phyloP scores from a whole-genome alignment of 1,140 invertebrate genomes.

The Lineus longissimus region DNA sequence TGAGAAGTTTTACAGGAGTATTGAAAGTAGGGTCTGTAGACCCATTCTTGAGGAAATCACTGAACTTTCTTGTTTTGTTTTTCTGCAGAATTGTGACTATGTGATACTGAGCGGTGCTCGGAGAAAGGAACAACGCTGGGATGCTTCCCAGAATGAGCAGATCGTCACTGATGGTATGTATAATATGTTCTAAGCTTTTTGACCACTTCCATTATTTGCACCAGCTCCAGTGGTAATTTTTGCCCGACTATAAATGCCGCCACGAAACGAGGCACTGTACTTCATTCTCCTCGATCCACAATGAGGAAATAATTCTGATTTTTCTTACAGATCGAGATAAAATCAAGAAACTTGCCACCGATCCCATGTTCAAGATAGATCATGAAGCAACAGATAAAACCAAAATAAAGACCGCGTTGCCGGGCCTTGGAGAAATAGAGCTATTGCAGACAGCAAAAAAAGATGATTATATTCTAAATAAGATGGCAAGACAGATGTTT shows the following conservation, averaged over 20 bases:
- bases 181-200: conserved; percentile 11
- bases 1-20: too few relatives aligned
- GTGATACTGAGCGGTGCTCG: conserved; percentile 89
- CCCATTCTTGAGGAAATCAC: too few relatives aligned
- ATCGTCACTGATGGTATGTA: conserved; percentile 57
- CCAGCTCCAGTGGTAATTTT: too few relatives aligned
- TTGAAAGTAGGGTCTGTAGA: too few relatives aligned
- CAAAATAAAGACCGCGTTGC: conserved; percentile 67
- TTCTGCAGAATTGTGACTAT: conserved; percentile 90
- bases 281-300: too few relatives aligned
- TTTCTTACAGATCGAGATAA: conserved; percentile 65
- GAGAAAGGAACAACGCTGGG: conserved; percentile 96
- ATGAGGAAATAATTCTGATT: not conserved
- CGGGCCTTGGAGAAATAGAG: conserved; percentile 69
- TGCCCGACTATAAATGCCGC: too few relatives aligned
- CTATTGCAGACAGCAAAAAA: conserved; percentile 77
- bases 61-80: too few relatives aligned
- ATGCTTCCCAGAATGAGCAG: conserved; percentile 94
- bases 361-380: conserved; percentile 94
- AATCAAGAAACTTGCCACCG: conserved; percentile 80
- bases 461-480: conserved; percentile 88
- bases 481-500: conserved; percentile 73
- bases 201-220: too few relatives aligned
- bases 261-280: too few relatives aligned
- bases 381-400: conserved; percentile 79